A percentile compares a stretch with the other conserved stretches of the same genome.
Evolutionary conservation across 92 coral and sea anemone genomes (phyloP).

Genomic region (Parazoanthus atlanticus): DNA sequence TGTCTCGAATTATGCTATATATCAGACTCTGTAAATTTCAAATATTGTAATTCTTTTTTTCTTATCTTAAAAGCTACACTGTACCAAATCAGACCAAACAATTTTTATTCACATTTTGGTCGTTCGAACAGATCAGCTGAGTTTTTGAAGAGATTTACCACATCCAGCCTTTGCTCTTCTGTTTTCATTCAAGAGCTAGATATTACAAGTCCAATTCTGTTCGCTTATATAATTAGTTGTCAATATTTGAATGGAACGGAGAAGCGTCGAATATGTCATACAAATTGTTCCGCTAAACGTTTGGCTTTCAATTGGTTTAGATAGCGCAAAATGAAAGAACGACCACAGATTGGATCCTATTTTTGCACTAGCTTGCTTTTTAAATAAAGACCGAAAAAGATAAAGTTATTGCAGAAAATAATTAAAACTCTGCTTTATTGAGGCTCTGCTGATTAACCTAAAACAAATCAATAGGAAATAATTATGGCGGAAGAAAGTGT

Average conservation of each 20-base stretch:
- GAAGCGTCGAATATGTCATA: not conserved
- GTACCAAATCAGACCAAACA: not conserved
- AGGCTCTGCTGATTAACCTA: no score
- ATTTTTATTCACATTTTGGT: not conserved
- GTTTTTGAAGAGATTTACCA: not conserved
- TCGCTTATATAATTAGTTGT: not conserved
- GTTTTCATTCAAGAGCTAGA: not conserved
- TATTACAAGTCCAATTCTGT: not conserved
- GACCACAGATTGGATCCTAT: not conserved
- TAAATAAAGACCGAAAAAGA: no score
- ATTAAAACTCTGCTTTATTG: not conserved
- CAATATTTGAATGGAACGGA: constrained; percentile 1
- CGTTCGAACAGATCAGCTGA: not conserved
- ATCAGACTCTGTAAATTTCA: not conserved
- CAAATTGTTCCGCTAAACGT: not conserved
- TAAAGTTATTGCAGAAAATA: not conserved
- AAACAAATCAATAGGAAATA: not conserved
- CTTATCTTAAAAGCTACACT: not conserved
- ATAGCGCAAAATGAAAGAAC: not conserved
- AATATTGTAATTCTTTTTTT: no score
- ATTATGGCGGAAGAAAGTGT: not conserved
- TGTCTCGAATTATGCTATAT: not conserved
- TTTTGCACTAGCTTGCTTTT: not conserved
- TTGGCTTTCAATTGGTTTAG: not conserved
- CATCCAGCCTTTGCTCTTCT: not conserved